phyloP scores from a whole-genome alignment of 2,888 invertebrate species.

The Octodonta nipae region DNA sequence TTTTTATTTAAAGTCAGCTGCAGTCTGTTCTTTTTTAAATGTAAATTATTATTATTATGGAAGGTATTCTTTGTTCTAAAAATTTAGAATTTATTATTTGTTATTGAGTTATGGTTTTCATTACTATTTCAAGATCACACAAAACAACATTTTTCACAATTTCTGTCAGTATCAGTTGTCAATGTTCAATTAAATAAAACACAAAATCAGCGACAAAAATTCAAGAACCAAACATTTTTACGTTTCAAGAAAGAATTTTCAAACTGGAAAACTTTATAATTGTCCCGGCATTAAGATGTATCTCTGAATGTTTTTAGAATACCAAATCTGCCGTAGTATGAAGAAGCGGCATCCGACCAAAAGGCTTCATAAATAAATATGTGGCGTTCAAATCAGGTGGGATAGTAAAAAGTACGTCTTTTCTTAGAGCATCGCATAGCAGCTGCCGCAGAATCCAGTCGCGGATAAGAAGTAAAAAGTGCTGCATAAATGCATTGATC shows the following conservation, averaged over 20 bases:
- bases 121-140: too few relatives aligned
- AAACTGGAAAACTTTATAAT: conserved; percentile 13
- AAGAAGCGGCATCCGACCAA: conserved; percentile 16
- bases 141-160: too few relatives aligned
- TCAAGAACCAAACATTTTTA: background rate
- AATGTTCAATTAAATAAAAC: background rate
- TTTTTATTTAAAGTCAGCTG: too few relatives aligned
- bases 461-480: conserved; percentile 32
- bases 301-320: conserved; percentile 18
- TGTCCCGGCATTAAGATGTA: conserved; percentile 21
- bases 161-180: background rate
- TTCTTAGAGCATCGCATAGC: conserved; percentile 21
- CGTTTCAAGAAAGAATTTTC: conserved; percentile 2
- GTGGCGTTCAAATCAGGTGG: conserved; percentile 18
- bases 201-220: background rate
- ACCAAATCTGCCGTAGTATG: conserved; percentile 17
- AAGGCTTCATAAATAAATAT: conserved; percentile 19
- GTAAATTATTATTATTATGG: too few relatives aligned
- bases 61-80: too few relatives aligned
- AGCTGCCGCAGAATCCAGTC: conserved; percentile 30
- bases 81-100: too few relatives aligned
- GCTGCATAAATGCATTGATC: conserved; percentile 35
- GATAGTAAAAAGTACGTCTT: conserved; percentile 21
- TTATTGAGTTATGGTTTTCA: too few relatives aligned
- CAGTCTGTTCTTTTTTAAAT: too few relatives aligned